A percentile compares a stretch with the other conserved stretches of the same genome.
Conservation (phyloP, 2,888 invertebrate genomes). For the Halocaridina rubra region DNA sequence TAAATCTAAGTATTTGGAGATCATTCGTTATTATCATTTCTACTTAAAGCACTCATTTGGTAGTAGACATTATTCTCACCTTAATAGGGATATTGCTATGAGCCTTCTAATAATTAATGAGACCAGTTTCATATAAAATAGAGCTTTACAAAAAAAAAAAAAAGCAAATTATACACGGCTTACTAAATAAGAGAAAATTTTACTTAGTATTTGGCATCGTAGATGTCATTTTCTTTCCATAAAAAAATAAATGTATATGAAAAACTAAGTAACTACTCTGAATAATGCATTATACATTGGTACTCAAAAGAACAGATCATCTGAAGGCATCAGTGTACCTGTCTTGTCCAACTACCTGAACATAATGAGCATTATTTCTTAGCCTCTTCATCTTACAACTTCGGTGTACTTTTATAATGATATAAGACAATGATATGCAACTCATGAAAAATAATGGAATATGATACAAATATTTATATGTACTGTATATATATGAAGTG, state of each 20-base stretch:
- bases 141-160: not conserved
- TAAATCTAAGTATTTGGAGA: constrained; percentile 58
- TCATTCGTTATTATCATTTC: constrained; percentile 52
- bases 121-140: not conserved
- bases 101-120: not conserved
- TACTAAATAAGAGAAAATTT: not conserved
- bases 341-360: constrained; percentile 37
- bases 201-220: constrained; percentile 22
- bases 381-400: constrained; percentile 43
- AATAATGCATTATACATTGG: constrained; percentile 25
- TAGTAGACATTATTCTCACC: constrained; percentile 42
- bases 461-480: constrained; percentile 3
- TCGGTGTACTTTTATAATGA: constrained; percentile 12
- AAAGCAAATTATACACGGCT: not conserved
- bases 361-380: constrained; percentile 49
- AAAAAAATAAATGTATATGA: constrained; percentile 23
- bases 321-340: constrained; percentile 13
- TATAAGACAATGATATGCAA: constrained; percentile 47
- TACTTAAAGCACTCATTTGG: constrained; percentile 57
- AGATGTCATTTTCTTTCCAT: not conserved
- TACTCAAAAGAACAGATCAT: constrained; percentile 35
- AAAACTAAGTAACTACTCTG: constrained; percentile 36
- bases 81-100: not conserved
- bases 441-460: constrained; percentile 19
- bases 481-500: not conserved